Percentiles rank a stretch among this genome's conserved stretches.
Evolutionary conservation across 2,888 invertebrate genomes (phyloP).

Genomic region (Aporophyla nigra): DNA sequence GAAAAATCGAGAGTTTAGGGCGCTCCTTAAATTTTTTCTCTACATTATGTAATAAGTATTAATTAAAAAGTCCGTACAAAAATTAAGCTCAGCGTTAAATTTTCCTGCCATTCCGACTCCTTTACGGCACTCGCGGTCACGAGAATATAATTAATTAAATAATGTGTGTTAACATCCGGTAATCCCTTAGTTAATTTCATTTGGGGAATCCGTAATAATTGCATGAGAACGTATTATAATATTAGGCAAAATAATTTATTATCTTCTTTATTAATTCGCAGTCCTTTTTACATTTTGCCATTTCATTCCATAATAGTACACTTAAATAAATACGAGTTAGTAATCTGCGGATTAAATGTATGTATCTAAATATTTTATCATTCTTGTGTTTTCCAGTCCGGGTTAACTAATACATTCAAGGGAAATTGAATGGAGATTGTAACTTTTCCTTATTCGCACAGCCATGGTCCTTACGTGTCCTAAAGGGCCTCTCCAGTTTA

Average conservation of each 20-base stretch:
- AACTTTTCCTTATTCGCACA: slow-evolving; percentile 13
- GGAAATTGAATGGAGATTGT: slow-evolving; percentile 17
- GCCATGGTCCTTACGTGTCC: slow-evolving; percentile 23
- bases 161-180: slow-evolving; percentile 56
- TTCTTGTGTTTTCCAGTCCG: not conserved
- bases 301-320: not conserved
- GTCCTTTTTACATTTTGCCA: not conserved
- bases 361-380: not conserved
- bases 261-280: not conserved
- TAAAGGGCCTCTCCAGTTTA: slow-evolving; percentile 39
- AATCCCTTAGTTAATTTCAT: slow-evolving; percentile 43
- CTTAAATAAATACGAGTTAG: not conserved
- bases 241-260: slow-evolving; percentile 8
- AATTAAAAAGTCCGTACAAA: slow-evolving; percentile 44
- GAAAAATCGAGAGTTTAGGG: not conserved
- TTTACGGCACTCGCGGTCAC: slow-evolving; percentile 47
- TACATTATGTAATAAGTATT: slow-evolving; percentile 25
- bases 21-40: not conserved
- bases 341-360: not conserved
- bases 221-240: slow-evolving; percentile 4
- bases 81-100: slow-evolving; percentile 40
- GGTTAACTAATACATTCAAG: not conserved
- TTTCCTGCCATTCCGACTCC: slow-evolving; percentile 37
- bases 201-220: slow-evolving; percentile 25
- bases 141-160: slow-evolving; percentile 55